Evolutionary conservation across 2,888 invertebrate genomes (phyloP).

Genomic region (Euzetes globulus): DNA sequence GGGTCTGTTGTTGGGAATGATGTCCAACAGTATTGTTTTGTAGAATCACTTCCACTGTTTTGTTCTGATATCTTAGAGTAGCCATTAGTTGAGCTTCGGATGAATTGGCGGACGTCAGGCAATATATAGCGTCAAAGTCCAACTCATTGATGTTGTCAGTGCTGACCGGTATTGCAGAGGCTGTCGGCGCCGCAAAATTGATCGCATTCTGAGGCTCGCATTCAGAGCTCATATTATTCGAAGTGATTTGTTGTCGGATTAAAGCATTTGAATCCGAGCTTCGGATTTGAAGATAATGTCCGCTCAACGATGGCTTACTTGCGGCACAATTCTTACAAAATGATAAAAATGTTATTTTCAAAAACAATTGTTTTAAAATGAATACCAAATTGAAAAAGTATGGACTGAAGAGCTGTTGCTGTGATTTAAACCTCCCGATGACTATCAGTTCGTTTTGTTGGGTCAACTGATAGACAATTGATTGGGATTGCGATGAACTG

Average conservation of each 20-base stretch:
- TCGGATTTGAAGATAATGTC: conserved; percentile 33
- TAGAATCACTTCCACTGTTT: conserved; percentile 25
- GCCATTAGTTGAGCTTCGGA: conserved; percentile 27
- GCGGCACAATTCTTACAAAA: conserved; percentile 27
- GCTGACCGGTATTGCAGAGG: conserved; percentile 6
- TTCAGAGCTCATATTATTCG: neutral
- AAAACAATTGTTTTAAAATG: neutral
- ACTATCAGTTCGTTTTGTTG: conserved; percentile 33
- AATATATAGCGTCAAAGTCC: conserved; percentile 29
- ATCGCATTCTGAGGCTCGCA: conserved; percentile 6
- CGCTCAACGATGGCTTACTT: conserved; percentile 29
- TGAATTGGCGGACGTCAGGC: neutral
- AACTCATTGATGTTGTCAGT: neutral
- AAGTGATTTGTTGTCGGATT: conserved; percentile 2
- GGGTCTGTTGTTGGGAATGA: neutral
- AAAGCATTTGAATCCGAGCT: conserved; percentile 27
- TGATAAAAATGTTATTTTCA: neutral
- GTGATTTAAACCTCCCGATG: conserved; percentile 32
- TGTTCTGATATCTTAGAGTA: conserved; percentile 26
- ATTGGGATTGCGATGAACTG: conserved; percentile 6
- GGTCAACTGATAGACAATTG: conserved; percentile 35
- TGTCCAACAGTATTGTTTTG: conserved; percentile 13
- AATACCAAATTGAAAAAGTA: conserved; percentile 36
- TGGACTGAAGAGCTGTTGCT: conserved; percentile 31
- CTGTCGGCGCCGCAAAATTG: neutral